These are phyloP conservation scores for Gyps fulvus DNA, from an alignment of 2,113 vertebrate genomes.

Conservation along the genomic window DNA sequence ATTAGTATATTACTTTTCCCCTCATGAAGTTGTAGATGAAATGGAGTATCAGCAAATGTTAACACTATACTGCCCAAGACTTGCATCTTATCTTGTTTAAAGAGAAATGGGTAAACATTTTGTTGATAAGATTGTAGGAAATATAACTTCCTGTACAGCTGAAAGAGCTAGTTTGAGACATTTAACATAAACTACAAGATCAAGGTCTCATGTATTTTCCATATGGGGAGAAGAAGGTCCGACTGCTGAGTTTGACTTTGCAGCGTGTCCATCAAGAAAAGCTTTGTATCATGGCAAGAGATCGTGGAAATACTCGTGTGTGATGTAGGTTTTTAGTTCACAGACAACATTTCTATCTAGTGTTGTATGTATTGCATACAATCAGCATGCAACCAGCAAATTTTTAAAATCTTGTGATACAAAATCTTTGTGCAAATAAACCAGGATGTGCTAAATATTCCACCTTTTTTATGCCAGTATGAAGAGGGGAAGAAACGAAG, in stretches of 20 bases:
- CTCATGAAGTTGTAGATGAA: slow-evolving; percentile 37
- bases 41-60: slow-evolving; percentile 23
- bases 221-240: neutral
- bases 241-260: neutral
- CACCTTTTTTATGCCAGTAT: slow-evolving; percentile 75
- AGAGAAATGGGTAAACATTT: slow-evolving; percentile 48
- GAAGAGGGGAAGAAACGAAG: slow-evolving; percentile 93
- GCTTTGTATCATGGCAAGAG: neutral
- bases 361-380: neutral
- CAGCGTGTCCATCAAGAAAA: neutral
- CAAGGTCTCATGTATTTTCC: neutral
- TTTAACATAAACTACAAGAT: neutral
- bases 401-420: neutral
- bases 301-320: neutral
- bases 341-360: neutral
- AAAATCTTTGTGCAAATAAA: neutral
- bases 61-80: neutral
- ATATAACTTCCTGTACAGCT: slow-evolving; percentile 38
- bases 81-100: slow-evolving; percentile 45
- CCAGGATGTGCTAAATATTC: neutral
- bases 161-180: neutral
- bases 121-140: slow-evolving; percentile 60
- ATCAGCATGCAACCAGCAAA: too few relatives aligned
- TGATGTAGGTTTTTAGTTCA: neutral
- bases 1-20: neutral